Evolutionary conservation across 2,888 invertebrate genomes (phyloP), one percentile per base, ranked within the genome.

Genomic region (Carpatolechia fugitivella): DNA sequence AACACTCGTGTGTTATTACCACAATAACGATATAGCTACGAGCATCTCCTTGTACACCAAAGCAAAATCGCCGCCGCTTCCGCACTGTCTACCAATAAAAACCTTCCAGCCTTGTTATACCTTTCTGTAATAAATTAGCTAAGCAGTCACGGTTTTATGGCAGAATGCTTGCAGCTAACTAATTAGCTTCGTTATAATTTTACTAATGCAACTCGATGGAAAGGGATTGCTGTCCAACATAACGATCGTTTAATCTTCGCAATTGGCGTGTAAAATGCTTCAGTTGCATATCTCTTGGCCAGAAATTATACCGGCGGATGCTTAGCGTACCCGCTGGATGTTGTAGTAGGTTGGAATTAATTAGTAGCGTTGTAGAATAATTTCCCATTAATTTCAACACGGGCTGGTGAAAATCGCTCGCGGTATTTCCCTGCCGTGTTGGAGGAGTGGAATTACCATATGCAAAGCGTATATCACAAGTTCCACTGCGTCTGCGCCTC

Each of bases 251-350:
- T 75, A 73, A 75, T 66, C 36, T n/a, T 38, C 16, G 38, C 77
- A 79, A 78, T 80, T 78, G 79, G 78, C 75, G 78, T 76, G 85
- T 74, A 80, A 79, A 74, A 60, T 64, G 74, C 78, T 82, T 82
- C 14, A 85, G 83, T 75, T 70, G 78, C 78, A 74, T 77, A 82
- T 47, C 30, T 7, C 18, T 49, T 18, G 35, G 35, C 13, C 33
- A 24, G 76, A 78, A 84, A 85, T 78, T 76, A 74, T 79, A 78
- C 61, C 69, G 63, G 72, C 72, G 74, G 76, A 80, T 76, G 72
- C 29, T 51, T 51, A 38, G 51, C 20, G 40, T 35, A 35, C 14
- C 35, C 20, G 35, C 36, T 16, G 30, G 16, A 50, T 38, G 47
- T 10, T 48, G 49, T 33, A 20, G 29, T 38, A 35, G 30, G 38